Conservation (phyloP, 2,888 invertebrate genomes). For the Rhingia campestris region DNA sequence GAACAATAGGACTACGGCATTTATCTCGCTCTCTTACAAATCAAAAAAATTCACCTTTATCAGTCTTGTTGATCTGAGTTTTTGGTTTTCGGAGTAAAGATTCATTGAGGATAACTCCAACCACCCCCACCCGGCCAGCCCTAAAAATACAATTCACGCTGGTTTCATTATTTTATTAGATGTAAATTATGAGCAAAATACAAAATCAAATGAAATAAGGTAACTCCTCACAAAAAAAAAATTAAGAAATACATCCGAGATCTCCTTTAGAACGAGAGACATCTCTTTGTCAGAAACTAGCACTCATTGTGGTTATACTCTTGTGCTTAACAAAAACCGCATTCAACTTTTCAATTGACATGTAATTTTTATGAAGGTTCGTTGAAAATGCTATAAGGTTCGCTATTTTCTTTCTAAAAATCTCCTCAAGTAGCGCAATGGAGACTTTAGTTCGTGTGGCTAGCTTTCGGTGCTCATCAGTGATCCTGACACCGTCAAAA, state of each 20-base stretch:
- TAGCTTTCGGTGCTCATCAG: constrained; percentile 33
- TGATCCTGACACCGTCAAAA: constrained; percentile 75
- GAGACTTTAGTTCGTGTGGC: constrained; percentile 36
- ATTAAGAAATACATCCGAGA: constrained; percentile 18
- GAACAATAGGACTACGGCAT: too few species aligned
- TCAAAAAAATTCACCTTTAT: neutral
- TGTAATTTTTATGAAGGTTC: constrained; percentile 53
- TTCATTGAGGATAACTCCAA: too few species aligned
- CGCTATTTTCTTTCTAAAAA: constrained; percentile 61
- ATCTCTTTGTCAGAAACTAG: constrained; percentile 42
- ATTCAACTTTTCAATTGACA: constrained; percentile 62
- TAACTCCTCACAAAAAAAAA: constrained; percentile 3
- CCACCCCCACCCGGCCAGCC: too few species aligned
- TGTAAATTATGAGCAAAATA: neutral
- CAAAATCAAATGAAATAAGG: neutral
- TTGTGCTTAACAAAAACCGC: constrained; percentile 30
- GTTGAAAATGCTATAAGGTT: constrained; percentile 53
- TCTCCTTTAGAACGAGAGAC: neutral
- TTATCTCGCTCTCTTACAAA: too few species aligned
- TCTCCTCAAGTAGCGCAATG: constrained; percentile 52
- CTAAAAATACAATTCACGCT: neutral
- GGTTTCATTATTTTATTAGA: neutral
- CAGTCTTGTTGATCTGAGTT: neutral
- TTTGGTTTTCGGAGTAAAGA: too few species aligned
- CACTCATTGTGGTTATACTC: constrained; percentile 19